Evolutionary conservation across 2,797 vertebrate genomes (phyloP).

Genomic region (Peromyscus attwateri): DNA sequence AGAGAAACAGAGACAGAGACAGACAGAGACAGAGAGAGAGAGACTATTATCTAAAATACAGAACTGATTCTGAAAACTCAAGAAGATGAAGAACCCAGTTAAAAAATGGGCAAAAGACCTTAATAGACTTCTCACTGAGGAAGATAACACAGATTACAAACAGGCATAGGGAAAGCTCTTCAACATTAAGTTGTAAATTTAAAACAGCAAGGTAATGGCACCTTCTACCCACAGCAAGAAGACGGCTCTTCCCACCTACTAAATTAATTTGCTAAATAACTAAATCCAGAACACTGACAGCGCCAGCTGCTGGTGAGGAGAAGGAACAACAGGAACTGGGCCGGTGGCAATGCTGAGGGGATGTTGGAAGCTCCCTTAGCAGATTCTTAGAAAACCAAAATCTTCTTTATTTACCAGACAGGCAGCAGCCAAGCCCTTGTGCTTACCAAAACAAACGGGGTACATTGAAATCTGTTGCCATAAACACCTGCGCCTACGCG

Average conservation of each 20-base stretch:
- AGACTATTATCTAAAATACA: not conserved
- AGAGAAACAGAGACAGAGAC: no score
- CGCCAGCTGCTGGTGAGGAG: not conserved
- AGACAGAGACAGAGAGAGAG: not conserved
- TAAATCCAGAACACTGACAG: not conserved
- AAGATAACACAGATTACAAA: not conserved
- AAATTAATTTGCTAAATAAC: not conserved
- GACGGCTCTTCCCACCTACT: not conserved
- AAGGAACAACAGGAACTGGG: not conserved
- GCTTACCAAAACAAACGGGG: not conserved
- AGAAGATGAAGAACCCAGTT: not conserved
- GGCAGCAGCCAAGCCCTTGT: not conserved
- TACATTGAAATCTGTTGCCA: not conserved
- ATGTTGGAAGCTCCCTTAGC: not conserved
- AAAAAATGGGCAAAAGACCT: not conserved
- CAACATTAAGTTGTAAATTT: not conserved
- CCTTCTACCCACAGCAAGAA: not conserved
- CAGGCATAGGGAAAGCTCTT: not conserved
- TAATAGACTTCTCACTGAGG: not conserved
- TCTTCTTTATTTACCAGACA: not conserved
- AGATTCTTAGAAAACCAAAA: not conserved
- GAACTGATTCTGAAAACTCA: not conserved
- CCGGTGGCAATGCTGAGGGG: not conserved
- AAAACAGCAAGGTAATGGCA: not conserved
- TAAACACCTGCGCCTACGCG: not conserved